Conservation (phyloP, 2,888 invertebrate species). For the Gasteruption jaculator region DNA sequence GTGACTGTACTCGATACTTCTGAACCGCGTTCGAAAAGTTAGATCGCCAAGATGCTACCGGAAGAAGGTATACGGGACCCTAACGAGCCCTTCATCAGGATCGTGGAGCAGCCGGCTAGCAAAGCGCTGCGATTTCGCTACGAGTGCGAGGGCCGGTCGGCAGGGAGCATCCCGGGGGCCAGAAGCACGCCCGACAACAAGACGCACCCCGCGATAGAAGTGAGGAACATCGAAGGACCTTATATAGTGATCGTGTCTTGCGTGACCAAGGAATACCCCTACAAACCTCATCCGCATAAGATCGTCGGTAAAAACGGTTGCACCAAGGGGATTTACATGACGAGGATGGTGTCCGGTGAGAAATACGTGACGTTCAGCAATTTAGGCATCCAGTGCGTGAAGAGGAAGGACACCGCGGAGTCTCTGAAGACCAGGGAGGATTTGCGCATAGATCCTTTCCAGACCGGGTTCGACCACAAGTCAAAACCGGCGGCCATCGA, state of each 20-base stretch:
- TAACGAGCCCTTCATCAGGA: constrained; percentile 51
- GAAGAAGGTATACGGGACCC: no score
- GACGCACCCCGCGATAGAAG: constrained; percentile 59
- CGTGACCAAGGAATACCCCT: constrained; percentile 59
- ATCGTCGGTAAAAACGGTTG: constrained; percentile 60
- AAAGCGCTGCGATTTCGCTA: constrained; percentile 68
- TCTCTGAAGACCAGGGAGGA: constrained; percentile 55
- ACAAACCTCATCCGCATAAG: constrained; percentile 59
- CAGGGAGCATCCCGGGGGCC: constrained; percentile 61
- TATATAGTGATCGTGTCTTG: constrained; percentile 61
- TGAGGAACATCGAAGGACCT: constrained; percentile 51
- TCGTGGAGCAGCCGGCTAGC: constrained; percentile 59
- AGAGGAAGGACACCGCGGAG: constrained; percentile 59
- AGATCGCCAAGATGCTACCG: no score
- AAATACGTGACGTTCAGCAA: constrained; percentile 54
- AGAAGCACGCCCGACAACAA: constrained; percentile 56
- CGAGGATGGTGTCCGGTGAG: constrained; percentile 53
- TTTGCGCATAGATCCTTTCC: constrained; percentile 59
- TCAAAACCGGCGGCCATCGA: constrained; percentile 55
- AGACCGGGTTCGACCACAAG: constrained; percentile 57
- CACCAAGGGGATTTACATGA: constrained; percentile 59
- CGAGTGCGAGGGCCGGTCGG: constrained; percentile 61
- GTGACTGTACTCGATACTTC: no score
- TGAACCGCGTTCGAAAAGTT: no score
- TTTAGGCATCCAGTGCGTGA: constrained; percentile 63